Conservation (phyloP, 2,113 vertebrate species). For the Taurulus bubalis region DNA sequence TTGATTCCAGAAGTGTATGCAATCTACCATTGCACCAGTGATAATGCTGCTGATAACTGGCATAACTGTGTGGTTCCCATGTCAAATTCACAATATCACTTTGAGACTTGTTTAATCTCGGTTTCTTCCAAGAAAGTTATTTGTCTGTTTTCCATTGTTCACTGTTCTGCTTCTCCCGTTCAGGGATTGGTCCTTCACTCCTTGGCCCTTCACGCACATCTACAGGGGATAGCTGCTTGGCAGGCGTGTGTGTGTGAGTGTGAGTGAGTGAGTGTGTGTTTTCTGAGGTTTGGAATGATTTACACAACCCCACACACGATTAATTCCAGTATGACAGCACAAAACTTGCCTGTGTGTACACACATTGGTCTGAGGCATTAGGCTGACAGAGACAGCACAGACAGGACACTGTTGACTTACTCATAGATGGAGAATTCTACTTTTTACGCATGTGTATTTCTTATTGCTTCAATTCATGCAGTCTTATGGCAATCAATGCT, state of each 20-base stretch:
- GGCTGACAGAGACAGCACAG: slow-evolving; percentile 53
- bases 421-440: slow-evolving; percentile 66
- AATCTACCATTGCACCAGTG: slow-evolving; percentile 3
- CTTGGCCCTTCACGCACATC: slow-evolving; percentile 39
- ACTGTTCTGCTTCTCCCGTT: slow-evolving; percentile 31
- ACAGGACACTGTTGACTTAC: slow-evolving; percentile 67
- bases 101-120: slow-evolving; percentile 5
- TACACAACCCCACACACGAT: slow-evolving; percentile 79
- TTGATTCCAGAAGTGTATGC: not conserved
- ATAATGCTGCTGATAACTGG: not conserved
- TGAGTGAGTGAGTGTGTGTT: slow-evolving; percentile 58
- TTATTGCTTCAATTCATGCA: slow-evolving; percentile 71
- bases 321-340: slow-evolving; percentile 82
- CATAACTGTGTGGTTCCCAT: not conserved
- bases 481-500: slow-evolving; percentile 60
- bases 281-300: slow-evolving; percentile 81
- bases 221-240: slow-evolving; percentile 5
- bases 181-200: slow-evolving; percentile 25
- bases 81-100: slow-evolving; percentile 3
- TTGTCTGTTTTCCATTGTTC: slow-evolving; percentile 42
- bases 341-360: slow-evolving; percentile 82
- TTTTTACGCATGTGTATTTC: slow-evolving; percentile 59
- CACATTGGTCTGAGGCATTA: slow-evolving; percentile 73
- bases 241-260: slow-evolving; percentile 18
- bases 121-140: slow-evolving; percentile 7